These are phyloP conservation scores for Chrysogorgia sp. DNA, from an alignment of 92 coral and sea anemone genomes.

Conservation along the genomic window DNA sequence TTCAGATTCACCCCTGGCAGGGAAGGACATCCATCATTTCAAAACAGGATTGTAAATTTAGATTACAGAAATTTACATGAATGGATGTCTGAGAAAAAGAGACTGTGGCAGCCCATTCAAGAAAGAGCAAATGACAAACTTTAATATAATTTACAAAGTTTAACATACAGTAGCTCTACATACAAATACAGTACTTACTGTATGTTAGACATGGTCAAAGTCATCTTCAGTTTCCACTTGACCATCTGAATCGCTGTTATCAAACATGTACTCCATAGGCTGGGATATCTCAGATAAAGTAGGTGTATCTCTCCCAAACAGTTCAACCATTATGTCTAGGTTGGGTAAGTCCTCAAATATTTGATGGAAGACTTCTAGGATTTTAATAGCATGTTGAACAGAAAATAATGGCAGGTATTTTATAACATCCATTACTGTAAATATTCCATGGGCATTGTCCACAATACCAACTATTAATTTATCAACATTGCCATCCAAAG, in stretches of 20 bases:
- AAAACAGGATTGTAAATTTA: slow-evolving; percentile 20
- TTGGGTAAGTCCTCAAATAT: slow-evolving; percentile 63
- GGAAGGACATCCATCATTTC: slow-evolving; percentile 62
- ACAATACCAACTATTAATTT: slow-evolving; percentile 47
- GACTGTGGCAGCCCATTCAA: slow-evolving; percentile 60
- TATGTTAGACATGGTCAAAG: background rate
- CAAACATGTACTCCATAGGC: background rate
- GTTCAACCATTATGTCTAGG: slow-evolving; percentile 51
- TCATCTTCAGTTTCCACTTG: background rate
- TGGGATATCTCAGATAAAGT: background rate
- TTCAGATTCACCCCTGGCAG: slow-evolving; percentile 49
- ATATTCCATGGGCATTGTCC: slow-evolving; percentile 38
- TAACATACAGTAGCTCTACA: too few relatives aligned
- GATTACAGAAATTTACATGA: slow-evolving; percentile 67
- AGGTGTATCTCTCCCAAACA: slow-evolving; percentile 29
- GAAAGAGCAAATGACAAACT: too few relatives aligned
- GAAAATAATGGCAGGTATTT: slow-evolving; percentile 60
- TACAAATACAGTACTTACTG: too few relatives aligned
- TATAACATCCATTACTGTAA: slow-evolving; percentile 49
- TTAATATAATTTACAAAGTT: too few relatives aligned
- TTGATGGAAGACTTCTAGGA: slow-evolving; percentile 62
- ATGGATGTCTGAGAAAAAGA: slow-evolving; percentile 63
- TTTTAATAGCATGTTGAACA: slow-evolving; percentile 53
- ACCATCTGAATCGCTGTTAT: background rate
- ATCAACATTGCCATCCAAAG: slow-evolving; percentile 33